Base-by-base conservation (phyloP, 2,113 vertebrate species). In the Heterotilapia buettikoferi region DNA sequence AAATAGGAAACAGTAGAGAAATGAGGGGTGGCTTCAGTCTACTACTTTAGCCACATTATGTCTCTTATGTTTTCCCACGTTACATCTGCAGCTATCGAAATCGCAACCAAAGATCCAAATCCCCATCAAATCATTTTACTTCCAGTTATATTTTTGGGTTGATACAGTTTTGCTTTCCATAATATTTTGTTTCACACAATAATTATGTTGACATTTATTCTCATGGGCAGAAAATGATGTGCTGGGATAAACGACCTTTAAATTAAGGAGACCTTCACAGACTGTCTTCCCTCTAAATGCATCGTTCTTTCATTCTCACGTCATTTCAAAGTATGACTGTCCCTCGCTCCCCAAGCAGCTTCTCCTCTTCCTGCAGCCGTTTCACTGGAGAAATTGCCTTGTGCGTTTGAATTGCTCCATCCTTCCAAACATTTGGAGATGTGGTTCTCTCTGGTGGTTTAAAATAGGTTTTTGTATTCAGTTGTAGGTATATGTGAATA, bases 401-500 rank as follows among this genome's bases (percentile, higher is more conserved):
- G 5, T 86, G 91, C 3, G 5, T 50, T 83, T 82, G 45, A 90
- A 90, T 84, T 82, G 61, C 76, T 59, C 78, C 71, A 19, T 80
- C 83, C 54, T 14, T 52, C 1, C 82, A 86, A 78, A 59, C 68
- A 79, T 88, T 82, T 29, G 11, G 86, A 88, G 63, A 71, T 40
- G 6, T 56, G 6, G 29, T 10, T 86, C 78, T 87, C 84, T 85
- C 90, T 78, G 53, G 56, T 66, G 91, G 89, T 66, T 91, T 84
- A 81, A 88, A 94, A 93, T 78, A 80, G 87, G 16, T 84, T 89
- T 92, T 71, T 85, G 84, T 85, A 87, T 88, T 93, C 71, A 50
- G 7, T 85, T 54, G 9, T n/a, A 45, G 80, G 6, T 54, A 80
- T 12, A 82, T 92, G 86, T 86, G 87, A 89, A 87, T 50, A 81